Percentiles rank a stretch among this genome's conserved stretches.
Evolutionary conservation across 2,888 invertebrate genomes (phyloP).

Genomic region (Drosophila phalerata): DNA sequence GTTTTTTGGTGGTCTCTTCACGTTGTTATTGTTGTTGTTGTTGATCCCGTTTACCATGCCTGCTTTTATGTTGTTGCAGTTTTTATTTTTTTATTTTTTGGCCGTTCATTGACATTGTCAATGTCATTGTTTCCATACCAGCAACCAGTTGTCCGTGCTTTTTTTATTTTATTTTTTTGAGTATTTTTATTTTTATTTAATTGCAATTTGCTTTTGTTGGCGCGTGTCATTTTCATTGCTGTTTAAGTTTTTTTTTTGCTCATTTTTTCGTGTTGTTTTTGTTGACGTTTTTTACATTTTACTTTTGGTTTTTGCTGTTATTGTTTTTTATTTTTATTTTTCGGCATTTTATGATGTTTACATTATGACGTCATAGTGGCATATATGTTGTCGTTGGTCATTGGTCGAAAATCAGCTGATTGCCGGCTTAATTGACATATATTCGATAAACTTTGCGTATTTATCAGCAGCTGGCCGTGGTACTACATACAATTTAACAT

Average conservation of each 20-base stretch:
- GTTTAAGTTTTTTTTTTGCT: slow-evolving; percentile 57
- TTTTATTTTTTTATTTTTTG: slow-evolving; percentile 48
- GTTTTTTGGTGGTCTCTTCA: slow-evolving; percentile 44
- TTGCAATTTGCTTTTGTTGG: slow-evolving; percentile 72
- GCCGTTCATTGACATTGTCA: slow-evolving; percentile 80
- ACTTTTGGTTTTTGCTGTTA: slow-evolving; percentile 22
- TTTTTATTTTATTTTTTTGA: slow-evolving; percentile 43
- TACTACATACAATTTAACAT: background rate
- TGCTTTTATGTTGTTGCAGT: slow-evolving; percentile 4
- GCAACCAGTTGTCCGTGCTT: slow-evolving; percentile 56
- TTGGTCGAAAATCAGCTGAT: slow-evolving; percentile 72
- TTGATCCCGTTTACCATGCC: slow-evolving; percentile 24
- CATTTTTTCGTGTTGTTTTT: slow-evolving; percentile 40
- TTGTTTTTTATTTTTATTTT: slow-evolving; percentile 45
- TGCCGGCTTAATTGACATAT: slow-evolving; percentile 65
- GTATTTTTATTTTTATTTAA: slow-evolving; percentile 71
- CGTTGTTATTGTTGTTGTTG: slow-evolving; percentile 31
- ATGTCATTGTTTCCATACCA: slow-evolving; percentile 77
- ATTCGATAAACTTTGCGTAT: slow-evolving; percentile 56
- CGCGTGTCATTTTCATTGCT: slow-evolving; percentile 63
- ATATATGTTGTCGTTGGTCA: slow-evolving; percentile 52
- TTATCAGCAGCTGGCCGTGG: slow-evolving; percentile 1
- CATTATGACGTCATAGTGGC: slow-evolving; percentile 75
- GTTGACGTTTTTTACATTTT: slow-evolving; percentile 18
- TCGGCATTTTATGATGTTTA: slow-evolving; percentile 78